These are phyloP conservation scores for Trichonephila inaurata DNA, from an alignment of 1,140 invertebrate genomes.

Conservation along the genomic window DNA sequence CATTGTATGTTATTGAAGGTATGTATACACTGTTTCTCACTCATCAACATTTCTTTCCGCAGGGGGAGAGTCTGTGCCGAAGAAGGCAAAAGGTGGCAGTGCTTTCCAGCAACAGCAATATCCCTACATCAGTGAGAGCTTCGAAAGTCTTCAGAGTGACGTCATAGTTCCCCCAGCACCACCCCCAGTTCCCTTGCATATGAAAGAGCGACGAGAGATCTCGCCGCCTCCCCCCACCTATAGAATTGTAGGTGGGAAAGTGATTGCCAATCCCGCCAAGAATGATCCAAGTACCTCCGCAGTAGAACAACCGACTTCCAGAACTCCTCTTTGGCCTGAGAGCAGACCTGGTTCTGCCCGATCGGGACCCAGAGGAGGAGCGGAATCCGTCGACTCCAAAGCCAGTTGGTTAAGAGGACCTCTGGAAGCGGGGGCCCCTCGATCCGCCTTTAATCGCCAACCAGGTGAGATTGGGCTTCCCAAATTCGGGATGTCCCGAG, in stretches of 20 bases:
- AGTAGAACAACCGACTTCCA: neutral
- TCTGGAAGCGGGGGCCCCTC: conserved; percentile 54
- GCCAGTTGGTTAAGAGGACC: conserved; percentile 55
- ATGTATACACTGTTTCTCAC: too few species aligned
- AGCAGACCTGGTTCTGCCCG: neutral
- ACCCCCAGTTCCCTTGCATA: conserved; percentile 50
- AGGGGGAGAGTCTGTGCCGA: conserved; percentile 68
- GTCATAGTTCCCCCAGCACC: conserved; percentile 60
- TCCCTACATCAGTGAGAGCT: conserved; percentile 69
- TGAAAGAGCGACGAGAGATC: conserved; percentile 52
- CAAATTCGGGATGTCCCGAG: conserved; percentile 63
- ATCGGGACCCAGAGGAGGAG: neutral
- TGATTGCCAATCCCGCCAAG: conserved; percentile 60
- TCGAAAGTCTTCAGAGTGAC: conserved; percentile 57
- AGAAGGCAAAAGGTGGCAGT: neutral
- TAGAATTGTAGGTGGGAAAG: conserved; percentile 67
- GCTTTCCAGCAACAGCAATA: conserved; percentile 13
- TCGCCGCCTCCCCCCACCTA: conserved; percentile 49
- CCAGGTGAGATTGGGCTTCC: conserved; percentile 60
- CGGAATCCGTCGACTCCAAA: neutral
- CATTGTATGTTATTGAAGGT: too few species aligned
- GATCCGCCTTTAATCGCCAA: neutral
- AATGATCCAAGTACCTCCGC: neutral
- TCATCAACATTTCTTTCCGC: neutral
- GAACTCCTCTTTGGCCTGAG: neutral